Evolutionary conservation across 2,888 invertebrate species (phyloP), one percentile per base, ranked within the genome.

Genomic region (Spilosoma lubricipeda): DNA sequence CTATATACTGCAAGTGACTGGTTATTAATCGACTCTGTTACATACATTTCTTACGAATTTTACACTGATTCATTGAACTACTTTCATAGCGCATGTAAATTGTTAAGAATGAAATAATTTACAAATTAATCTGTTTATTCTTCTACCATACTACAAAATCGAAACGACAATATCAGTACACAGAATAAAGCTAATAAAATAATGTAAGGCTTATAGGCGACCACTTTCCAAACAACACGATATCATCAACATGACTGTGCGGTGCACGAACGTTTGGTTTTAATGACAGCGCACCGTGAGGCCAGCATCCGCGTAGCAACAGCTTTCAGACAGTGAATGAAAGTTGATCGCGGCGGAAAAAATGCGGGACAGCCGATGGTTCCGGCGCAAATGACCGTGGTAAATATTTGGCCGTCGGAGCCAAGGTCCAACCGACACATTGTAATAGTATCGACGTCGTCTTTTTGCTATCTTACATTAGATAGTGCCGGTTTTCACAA

Each of bases 221-320:
- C 90, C 91, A 94, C 94, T 94, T 94, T 93, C 94, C 91, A 94
- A 94, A 93, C 90, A 87, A 89, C 90, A 90, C 91, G 95, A 95
- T 95, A 93, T 92, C 90, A 95, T 94, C 94, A 92, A 92, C 92
- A 94, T 92, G 93, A 90, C 91, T 91, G 87, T 91, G 87, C 91
- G 89, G 89, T 90, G 90, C 93, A 92, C 93, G 92, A 92, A 90
- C 91, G 91, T 91, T 92, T 91, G 92, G 90, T 90, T 93, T 93
- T 93, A 93, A 94, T 93, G 93, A 91, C 93, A 89, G 92, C 90
- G 89, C 91, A 89, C 89, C 85, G 91, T 88, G 91, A 88, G 92
- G 90, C 92, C 93, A 90, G 93, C 92, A 94, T 95, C 95, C 95
- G 95, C 95, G 87, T 95, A 92, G 95, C 94, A 95, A 95, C 95